Evolutionary conservation across 2,888 invertebrate genomes (phyloP).

Genomic region (Salticus scenicus): DNA sequence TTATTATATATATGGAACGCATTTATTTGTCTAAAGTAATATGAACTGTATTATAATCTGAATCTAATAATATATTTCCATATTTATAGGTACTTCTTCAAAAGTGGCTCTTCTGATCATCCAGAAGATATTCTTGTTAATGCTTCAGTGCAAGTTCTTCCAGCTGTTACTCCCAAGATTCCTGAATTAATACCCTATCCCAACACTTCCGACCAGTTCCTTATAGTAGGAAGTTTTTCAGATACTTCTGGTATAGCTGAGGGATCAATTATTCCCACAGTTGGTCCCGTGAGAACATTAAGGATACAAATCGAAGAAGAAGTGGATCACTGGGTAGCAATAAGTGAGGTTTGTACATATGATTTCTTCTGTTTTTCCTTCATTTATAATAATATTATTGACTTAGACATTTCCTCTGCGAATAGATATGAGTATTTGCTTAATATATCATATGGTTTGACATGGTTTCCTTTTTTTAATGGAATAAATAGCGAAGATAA

Average conservation of each 20-base stretch:
- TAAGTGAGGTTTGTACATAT: constrained; percentile 84
- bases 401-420: too few species aligned
- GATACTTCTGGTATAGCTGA: constrained; percentile 69
- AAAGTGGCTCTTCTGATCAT: constrained; percentile 93
- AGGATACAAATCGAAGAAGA: constrained; percentile 87
- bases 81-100: constrained; percentile 83
- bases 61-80: too few species aligned
- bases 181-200: constrained; percentile 69
- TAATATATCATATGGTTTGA: too few species aligned
- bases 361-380: not conserved
- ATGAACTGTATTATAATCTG: too few species aligned
- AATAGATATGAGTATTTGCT: too few species aligned
- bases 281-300: constrained; percentile 81
- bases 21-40: too few species aligned
- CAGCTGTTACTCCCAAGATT: constrained; percentile 74
- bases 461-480: too few species aligned
- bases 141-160: constrained; percentile 87
- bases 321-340: constrained; percentile 91
- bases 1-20: too few species aligned
- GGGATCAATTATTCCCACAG: constrained; percentile 65
- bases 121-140: constrained; percentile 90
- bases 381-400: too few species aligned
- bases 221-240: constrained; percentile 67
- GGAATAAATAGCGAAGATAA: too few species aligned
- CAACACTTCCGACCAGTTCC: constrained; percentile 66